phyloP scores from a whole-genome alignment of 2,113 vertebrate genomes.

The Sapajus apella region DNA sequence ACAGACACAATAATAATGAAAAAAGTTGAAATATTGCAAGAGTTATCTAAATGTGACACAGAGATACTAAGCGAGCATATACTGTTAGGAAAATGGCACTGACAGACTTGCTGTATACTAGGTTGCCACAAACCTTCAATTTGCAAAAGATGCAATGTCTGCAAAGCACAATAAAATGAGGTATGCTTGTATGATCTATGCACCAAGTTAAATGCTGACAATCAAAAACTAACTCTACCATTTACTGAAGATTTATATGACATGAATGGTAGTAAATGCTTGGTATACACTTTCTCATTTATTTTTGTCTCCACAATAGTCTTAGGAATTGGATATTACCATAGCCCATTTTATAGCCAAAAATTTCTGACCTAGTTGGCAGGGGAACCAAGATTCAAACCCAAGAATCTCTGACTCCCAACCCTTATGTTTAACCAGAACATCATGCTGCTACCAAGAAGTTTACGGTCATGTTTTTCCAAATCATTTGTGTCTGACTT shows the following conservation, averaged over 20 bases:
- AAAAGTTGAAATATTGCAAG: neutral
- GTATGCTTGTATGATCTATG: neutral
- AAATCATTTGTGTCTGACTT: slow-evolving; percentile 23
- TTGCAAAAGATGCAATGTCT: neutral
- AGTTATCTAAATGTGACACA: neutral
- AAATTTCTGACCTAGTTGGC: neutral
- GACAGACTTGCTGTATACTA: neutral
- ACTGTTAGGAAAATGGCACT: neutral
- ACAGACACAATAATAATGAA: neutral
- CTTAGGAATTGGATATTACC: neutral
- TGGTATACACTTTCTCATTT: slow-evolving; percentile 28
- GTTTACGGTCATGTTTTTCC: neutral
- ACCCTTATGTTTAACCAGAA: neutral
- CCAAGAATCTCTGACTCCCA: neutral
- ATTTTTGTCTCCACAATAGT: slow-evolving; percentile 27
- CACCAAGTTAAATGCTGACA: slow-evolving; percentile 1
- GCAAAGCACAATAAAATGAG: neutral
- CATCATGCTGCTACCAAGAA: neutral
- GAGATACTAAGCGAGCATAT: neutral
- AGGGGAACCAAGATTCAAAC: slow-evolving; percentile 1
- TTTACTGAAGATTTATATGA: slow-evolving; percentile 17
- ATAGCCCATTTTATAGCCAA: neutral
- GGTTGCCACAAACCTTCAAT: neutral
- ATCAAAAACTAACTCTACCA: slow-evolving; percentile 31
- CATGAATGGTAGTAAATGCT: neutral